Evolutionary conservation across 2,888 invertebrate species (phyloP).

Genomic region (Thera britannica): DNA sequence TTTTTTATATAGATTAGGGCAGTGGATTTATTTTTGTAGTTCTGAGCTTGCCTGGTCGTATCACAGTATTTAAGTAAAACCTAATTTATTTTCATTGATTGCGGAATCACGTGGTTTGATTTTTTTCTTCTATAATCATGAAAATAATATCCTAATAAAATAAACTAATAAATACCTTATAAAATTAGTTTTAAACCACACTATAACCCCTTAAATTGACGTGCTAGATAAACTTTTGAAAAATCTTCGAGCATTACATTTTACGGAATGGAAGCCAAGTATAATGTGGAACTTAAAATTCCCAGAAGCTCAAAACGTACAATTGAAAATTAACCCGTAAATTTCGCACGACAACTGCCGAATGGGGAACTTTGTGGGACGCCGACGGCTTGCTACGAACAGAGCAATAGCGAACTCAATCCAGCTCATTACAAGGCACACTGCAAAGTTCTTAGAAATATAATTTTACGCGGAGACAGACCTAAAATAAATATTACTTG

Average conservation of each 20-base stretch:
- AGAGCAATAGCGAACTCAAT: slow-evolving; percentile 60
- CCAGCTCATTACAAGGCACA: slow-evolving; percentile 66
- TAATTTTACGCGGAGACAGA: slow-evolving; percentile 6
- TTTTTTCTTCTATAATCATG: too few species aligned
- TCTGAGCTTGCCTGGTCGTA: too few species aligned
- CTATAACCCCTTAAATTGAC: too few species aligned
- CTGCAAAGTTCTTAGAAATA: slow-evolving; percentile 44
- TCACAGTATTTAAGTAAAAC: too few species aligned
- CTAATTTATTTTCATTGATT: too few species aligned
- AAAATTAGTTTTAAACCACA: too few species aligned
- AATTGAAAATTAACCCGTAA: slow-evolving; percentile 84
- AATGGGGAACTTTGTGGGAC: slow-evolving; percentile 78
- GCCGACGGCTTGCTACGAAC: slow-evolving; percentile 70
- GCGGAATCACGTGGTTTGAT: too few species aligned
- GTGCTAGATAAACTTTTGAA: too few species aligned
- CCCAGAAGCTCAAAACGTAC: slow-evolving; percentile 71
- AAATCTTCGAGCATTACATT: slow-evolving; percentile 31
- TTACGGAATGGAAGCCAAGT: slow-evolving; percentile 53
- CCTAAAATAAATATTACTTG: not conserved
- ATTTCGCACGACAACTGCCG: slow-evolving; percentile 81
- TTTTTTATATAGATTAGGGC: not conserved
- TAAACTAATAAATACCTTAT: too few species aligned
- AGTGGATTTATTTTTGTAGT: too few species aligned
- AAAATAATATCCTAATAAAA: too few species aligned
- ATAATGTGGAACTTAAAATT: slow-evolving; percentile 72